Percentiles rank a stretch among this genome's conserved stretches.
phyloP scores from a whole-genome alignment of 2,888 invertebrate genomes.

The Mythimna albipuncta region DNA sequence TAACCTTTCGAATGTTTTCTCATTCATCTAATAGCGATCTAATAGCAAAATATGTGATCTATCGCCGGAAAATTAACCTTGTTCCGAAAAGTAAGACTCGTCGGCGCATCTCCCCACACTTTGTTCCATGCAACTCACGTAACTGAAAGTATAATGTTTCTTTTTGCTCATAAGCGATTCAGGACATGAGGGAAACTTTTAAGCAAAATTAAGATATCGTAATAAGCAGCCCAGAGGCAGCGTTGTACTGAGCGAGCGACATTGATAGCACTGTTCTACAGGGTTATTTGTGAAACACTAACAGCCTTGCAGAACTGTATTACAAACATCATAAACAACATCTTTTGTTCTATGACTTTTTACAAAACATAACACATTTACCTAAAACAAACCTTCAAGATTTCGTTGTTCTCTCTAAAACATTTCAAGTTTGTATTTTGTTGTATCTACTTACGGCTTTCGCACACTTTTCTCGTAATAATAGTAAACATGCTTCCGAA shows the following conservation, averaged over 20 bases:
- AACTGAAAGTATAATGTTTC: conserved; percentile 40
- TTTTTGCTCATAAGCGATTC: conserved; percentile 27
- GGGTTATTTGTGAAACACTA: no score
- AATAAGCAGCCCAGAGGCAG: conserved; percentile 4
- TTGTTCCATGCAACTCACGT: conserved; percentile 27
- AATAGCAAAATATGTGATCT: neutral
- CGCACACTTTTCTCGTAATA: no score
- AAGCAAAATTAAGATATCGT: conserved; percentile 17
- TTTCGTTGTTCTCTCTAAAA: no score
- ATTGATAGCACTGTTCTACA: conserved; percentile 9
- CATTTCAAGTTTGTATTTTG: no score
- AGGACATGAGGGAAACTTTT: neutral
- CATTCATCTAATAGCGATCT: conserved; percentile 8
- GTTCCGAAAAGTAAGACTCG: conserved; percentile 15
- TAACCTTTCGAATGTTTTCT: no score
- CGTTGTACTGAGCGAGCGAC: conserved; percentile 2
- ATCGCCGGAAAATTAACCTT: conserved; percentile 37
- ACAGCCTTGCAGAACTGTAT: no score
- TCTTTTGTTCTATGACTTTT: no score
- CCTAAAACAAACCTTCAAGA: no score
- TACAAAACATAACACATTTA: no score
- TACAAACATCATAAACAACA: no score
- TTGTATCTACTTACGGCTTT: no score
- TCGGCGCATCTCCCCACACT: conserved; percentile 2
- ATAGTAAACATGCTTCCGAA: no score